A percentile compares a stretch with the other conserved stretches of the same genome.
phyloP scores from a whole-genome alignment of 2,113 vertebrate genomes.

The Menidia beryllina region DNA sequence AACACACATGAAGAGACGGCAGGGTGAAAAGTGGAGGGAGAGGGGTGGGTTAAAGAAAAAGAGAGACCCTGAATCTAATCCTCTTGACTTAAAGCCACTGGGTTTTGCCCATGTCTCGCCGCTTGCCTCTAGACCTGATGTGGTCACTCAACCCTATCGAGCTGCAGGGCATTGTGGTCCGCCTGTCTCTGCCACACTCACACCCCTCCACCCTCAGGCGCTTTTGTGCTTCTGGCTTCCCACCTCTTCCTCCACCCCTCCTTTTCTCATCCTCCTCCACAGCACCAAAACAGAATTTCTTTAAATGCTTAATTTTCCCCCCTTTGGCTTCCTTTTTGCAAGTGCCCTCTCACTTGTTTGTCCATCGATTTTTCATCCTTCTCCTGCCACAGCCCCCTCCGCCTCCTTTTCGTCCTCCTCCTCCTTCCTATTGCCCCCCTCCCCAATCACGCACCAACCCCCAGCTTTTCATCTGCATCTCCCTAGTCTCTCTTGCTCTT shows the following conservation, averaged over 20 bases:
- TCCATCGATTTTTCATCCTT: slow-evolving; percentile 82
- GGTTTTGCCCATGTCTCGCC: slow-evolving; percentile 67
- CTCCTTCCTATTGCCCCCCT: slow-evolving; percentile 2
- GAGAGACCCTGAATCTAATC: slow-evolving; percentile 71
- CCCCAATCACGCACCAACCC: not conserved
- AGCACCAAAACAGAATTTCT: slow-evolving; percentile 71
- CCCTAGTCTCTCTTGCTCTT: slow-evolving; percentile 50
- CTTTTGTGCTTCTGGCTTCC: slow-evolving; percentile 63
- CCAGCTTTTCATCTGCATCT: slow-evolving; percentile 54
- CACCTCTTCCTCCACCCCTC: slow-evolving; percentile 14
- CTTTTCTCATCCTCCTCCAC: slow-evolving; percentile 61
- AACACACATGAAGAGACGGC: slow-evolving; percentile 33
- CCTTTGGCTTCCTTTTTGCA: slow-evolving; percentile 72
- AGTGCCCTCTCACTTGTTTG: slow-evolving; percentile 79
- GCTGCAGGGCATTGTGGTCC: slow-evolving; percentile 81
- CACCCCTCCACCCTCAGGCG: slow-evolving; percentile 68
- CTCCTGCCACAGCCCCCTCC: slow-evolving; percentile 62
- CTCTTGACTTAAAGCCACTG: slow-evolving; percentile 75
- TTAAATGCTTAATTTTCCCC: slow-evolving; percentile 79
- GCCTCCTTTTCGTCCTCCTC: slow-evolving; percentile 28
- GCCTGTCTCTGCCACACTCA: slow-evolving; percentile 57
- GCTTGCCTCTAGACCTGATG: slow-evolving; percentile 76
- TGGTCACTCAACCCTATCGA: slow-evolving; percentile 82
- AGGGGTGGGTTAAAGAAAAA: slow-evolving; percentile 36
- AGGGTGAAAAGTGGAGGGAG: slow-evolving; percentile 8